Evolutionary conservation across 2,888 invertebrate genomes (phyloP).

Genomic region (Sphaerophoria taeniata): DNA sequence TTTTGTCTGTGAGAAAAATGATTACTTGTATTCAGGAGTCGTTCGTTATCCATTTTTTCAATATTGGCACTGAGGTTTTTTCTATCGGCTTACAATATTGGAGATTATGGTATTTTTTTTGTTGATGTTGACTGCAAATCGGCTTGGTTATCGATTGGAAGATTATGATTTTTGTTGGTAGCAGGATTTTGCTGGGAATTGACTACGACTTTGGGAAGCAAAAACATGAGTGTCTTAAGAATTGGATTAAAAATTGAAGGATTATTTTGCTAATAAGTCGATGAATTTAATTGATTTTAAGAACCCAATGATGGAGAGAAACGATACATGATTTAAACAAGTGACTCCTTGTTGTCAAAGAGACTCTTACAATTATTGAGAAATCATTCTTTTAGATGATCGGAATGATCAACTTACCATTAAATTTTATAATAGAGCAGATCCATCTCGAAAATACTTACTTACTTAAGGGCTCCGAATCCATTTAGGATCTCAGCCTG

Average conservation of each 20-base stretch:
- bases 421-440: no score
- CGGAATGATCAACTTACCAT: no score
- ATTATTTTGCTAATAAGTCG: no score
- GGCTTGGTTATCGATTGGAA: constrained; percentile 61
- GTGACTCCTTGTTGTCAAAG: no score
- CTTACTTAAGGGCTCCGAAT: no score
- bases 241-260: not conserved
- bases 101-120: not conserved
- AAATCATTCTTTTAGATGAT: no score
- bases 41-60: constrained; percentile 49
- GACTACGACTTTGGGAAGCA: not conserved
- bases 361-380: no score
- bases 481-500: no score
- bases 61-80: constrained; percentile 24
- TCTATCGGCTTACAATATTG: constrained; percentile 1
- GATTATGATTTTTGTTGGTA: constrained; percentile 50
- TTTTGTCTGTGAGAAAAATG: constrained; percentile 27
- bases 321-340: no score
- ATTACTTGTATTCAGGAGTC: constrained; percentile 58
- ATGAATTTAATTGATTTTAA: no score
- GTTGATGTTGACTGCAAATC: constrained; percentile 42
- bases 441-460: no score
- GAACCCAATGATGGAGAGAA: no score
- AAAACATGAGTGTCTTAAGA: not conserved
- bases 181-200: not conserved